These are phyloP conservation scores for Helicoverpa zea DNA, from an alignment of 1,140 invertebrate genomes.

Conservation along the genomic window DNA sequence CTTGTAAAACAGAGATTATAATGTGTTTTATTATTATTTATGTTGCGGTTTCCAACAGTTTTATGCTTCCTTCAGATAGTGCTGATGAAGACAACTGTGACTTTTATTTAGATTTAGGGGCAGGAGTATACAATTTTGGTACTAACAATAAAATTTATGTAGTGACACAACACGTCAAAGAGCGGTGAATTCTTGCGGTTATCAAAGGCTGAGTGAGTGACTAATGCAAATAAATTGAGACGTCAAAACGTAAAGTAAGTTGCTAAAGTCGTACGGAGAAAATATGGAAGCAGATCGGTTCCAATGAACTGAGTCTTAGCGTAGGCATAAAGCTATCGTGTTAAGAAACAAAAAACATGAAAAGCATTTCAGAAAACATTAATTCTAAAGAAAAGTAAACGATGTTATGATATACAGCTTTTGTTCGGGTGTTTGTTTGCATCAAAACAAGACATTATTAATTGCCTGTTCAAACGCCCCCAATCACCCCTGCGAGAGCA, in stretches of 20 bases:
- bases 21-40: slow-evolving; percentile 50
- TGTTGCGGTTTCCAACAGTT: slow-evolving; percentile 51
- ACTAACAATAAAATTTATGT: slow-evolving; percentile 28
- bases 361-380: slow-evolving; percentile 4
- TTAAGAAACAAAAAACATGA: neutral
- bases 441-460: slow-evolving; percentile 29
- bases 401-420: slow-evolving; percentile 36
- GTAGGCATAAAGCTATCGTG: neutral
- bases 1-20: slow-evolving; percentile 50
- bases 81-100: slow-evolving; percentile 24
- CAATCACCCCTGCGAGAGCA: slow-evolving; percentile 9
- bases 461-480: neutral
- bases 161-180: slow-evolving; percentile 8
- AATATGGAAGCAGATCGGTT: neutral
- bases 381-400: slow-evolving; percentile 18
- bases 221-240: slow-evolving; percentile 4
- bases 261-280: neutral
- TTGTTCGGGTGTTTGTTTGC: slow-evolving; percentile 17
- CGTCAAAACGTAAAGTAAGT: neutral
- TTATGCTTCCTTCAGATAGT: slow-evolving; percentile 50
- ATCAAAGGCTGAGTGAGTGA: slow-evolving; percentile 16
- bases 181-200: neutral
- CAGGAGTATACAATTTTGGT: neutral
- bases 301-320: neutral
- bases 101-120: slow-evolving; percentile 27